Conservation (phyloP, 2,888 invertebrate genomes). For the Sisyra nigra region DNA sequence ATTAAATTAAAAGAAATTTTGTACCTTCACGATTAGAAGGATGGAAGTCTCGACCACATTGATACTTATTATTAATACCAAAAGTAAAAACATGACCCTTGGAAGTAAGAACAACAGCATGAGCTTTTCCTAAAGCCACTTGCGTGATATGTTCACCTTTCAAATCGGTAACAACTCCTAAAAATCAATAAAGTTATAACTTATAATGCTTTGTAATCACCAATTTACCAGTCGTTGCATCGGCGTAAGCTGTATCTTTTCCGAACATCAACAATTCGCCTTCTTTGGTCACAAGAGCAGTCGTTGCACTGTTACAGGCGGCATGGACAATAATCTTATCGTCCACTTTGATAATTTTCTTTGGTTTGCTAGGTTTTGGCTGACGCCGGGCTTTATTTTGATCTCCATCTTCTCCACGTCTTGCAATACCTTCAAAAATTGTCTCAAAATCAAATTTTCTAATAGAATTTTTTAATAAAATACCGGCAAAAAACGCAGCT, state of each 20-base stretch:
- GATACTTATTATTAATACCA: slow-evolving; percentile 95
- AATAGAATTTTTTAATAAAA: neutral
- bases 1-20: neutral
- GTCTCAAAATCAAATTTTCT: neutral
- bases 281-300: slow-evolving; percentile 79
- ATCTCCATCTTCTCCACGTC: slow-evolving; percentile 89
- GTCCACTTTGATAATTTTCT: slow-evolving; percentile 81
- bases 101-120: slow-evolving; percentile 75
- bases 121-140: slow-evolving; percentile 88
- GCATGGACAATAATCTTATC: slow-evolving; percentile 66
- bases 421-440: slow-evolving; percentile 54
- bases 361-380: slow-evolving; percentile 82
- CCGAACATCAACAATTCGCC: slow-evolving; percentile 89
- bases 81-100: slow-evolving; percentile 89
- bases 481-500: slow-evolving; percentile 60
- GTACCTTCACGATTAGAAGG: slow-evolving; percentile 38
- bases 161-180: slow-evolving; percentile 22
- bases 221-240: slow-evolving; percentile 38
- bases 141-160: slow-evolving; percentile 31
- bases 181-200: slow-evolving; percentile 9
- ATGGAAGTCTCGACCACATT: slow-evolving; percentile 80
- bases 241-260: slow-evolving; percentile 78
- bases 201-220: neutral
- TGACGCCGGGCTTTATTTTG: slow-evolving; percentile 61
- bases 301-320: slow-evolving; percentile 90